These are phyloP conservation scores for Lethenteron camtschaticum DNA, from an alignment of 2,113 vertebrate genomes.

Conservation along the genomic window DNA sequence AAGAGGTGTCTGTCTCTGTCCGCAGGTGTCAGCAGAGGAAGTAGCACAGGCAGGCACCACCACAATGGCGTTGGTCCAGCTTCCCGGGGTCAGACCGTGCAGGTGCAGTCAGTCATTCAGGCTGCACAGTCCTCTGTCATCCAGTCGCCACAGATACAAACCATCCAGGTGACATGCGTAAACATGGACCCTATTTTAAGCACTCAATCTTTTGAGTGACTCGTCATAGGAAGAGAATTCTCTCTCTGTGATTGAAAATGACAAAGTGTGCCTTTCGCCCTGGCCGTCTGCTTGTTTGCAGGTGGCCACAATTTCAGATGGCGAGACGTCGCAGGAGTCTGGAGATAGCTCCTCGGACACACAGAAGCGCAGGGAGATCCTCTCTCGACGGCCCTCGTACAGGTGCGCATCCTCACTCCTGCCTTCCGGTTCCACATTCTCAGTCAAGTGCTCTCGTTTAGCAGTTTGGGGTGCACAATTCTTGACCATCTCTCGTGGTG, in stretches of 20 bases:
- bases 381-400: slow-evolving; percentile 85
- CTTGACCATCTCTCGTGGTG: neutral
- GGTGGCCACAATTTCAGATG: slow-evolving; percentile 93
- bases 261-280: too few relatives aligned
- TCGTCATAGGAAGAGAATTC: too few relatives aligned
- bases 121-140: slow-evolving; percentile 92
- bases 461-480: neutral
- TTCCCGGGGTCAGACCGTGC: slow-evolving; percentile 95
- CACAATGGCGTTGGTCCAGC: slow-evolving; percentile 79
- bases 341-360: slow-evolving; percentile 90
- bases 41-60: slow-evolving; percentile 10
- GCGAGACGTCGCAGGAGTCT: slow-evolving; percentile 93
- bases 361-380: slow-evolving; percentile 91
- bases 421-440: neutral
- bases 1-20: too few relatives aligned
- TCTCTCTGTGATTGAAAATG: too few relatives aligned
- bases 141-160: slow-evolving; percentile 87
- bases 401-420: slow-evolving; percentile 28
- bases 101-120: slow-evolving; percentile 96
- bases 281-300: slow-evolving; percentile 18
- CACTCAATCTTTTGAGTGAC: too few relatives aligned
- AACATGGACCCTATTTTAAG: too few relatives aligned
- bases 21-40: too few relatives aligned
- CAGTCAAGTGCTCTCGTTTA: neutral
- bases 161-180: slow-evolving; percentile 49